Percentiles rank a stretch among this genome's conserved stretches.
Evolutionary conservation across 1,140 invertebrate genomes (phyloP).

Genomic region (Scylla paramamosain): DNA sequence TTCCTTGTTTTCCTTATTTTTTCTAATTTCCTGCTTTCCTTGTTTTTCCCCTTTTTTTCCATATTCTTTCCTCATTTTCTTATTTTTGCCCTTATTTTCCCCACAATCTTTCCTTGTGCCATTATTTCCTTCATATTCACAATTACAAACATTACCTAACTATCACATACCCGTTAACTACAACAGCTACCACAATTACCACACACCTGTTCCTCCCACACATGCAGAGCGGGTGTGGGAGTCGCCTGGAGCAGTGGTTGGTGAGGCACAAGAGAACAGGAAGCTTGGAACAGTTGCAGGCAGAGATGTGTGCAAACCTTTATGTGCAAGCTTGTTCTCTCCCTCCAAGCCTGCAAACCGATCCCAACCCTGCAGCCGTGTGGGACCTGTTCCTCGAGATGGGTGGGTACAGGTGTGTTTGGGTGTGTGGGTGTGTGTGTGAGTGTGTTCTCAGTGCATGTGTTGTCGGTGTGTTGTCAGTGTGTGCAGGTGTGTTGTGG

Average conservation of each 20-base stretch:
- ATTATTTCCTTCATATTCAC: background rate
- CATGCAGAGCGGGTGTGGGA: conserved; percentile 66
- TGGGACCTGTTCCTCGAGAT: conserved; percentile 65
- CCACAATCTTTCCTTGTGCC: background rate
- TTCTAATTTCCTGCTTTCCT: background rate
- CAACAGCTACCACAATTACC: too few species aligned
- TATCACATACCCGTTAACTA: background rate
- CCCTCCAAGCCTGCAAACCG: background rate
- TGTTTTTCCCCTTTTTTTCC: background rate
- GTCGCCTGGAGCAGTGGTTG: conserved; percentile 65
- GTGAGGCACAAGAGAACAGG: conserved; percentile 61
- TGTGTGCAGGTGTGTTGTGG: background rate
- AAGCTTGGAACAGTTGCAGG: conserved; percentile 68
- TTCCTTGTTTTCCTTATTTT: too few species aligned
- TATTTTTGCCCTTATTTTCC: background rate
- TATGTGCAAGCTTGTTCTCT: conserved; percentile 49
- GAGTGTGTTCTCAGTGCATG: background rate
- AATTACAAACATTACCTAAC: background rate
- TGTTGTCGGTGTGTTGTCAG: background rate
- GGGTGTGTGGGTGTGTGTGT: background rate
- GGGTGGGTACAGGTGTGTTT: conserved; percentile 34
- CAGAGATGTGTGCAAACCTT: conserved; percentile 66
- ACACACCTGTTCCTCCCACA: background rate
- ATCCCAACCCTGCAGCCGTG: conserved; percentile 38
- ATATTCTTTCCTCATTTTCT: background rate